These are phyloP conservation scores for Pseudomyrmex cubaensis DNA, from an alignment of 1,140 invertebrate species.

Conservation along the genomic window DNA sequence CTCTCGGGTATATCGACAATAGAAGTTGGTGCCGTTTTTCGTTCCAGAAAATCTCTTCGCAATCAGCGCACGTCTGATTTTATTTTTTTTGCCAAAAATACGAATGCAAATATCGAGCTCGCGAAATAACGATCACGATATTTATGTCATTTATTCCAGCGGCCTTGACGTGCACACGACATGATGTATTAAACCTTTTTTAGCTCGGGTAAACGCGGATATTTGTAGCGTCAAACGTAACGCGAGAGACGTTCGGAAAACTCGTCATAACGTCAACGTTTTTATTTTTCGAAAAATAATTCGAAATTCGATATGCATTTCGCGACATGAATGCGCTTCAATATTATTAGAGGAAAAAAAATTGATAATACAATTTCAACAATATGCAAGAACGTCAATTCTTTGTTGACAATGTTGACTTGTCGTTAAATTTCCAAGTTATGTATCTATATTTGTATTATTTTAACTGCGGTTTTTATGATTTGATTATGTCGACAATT, in stretches of 20 bases:
- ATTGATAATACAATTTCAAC: background rate
- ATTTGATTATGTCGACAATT: too few relatives aligned
- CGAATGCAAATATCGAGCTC: conserved; percentile 11
- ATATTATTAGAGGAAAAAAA: background rate
- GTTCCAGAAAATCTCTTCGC: background rate
- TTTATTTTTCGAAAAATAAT: background rate
- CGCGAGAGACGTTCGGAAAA: background rate
- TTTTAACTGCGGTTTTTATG: too few relatives aligned
- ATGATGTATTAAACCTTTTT: conserved; percentile 10
- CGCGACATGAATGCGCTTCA: background rate
- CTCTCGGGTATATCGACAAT: conserved; percentile 24
- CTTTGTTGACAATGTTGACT: background rate
- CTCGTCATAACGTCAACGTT: background rate
- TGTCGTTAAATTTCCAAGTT: too few relatives aligned
- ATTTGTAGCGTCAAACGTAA: conserved; percentile 39
- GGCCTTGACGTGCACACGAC: conserved; percentile 6
- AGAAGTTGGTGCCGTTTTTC: background rate
- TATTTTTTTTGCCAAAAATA: background rate
- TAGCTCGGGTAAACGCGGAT: conserved; percentile 18
- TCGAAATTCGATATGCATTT: conserved; percentile 9
- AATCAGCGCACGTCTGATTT: background rate
- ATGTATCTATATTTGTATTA: too few relatives aligned
- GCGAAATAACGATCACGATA: background rate
- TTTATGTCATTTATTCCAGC: conserved; percentile 35
- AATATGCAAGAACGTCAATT: background rate